Evolutionary conservation across 2,797 vertebrate genomes (phyloP), one percentile per base, ranked within the genome.

Genomic region (Rhadinocentrus ornatus): DNA sequence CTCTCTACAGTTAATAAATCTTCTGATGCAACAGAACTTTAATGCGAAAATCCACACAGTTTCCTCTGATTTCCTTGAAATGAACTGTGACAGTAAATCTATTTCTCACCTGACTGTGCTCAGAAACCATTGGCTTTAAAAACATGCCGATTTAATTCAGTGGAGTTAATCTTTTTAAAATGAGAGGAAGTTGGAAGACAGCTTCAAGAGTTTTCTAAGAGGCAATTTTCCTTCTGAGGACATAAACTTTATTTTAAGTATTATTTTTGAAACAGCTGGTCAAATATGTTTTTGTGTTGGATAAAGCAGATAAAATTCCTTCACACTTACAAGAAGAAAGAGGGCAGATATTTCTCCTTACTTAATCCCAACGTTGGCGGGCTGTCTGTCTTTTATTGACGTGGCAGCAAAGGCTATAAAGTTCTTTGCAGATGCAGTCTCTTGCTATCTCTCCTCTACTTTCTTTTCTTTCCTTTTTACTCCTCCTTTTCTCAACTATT

Each of bases 331-430:
- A 73, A 39, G 56, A 15, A 37, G 2, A 15, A 56, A 57, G 48
- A 52, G 59, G 41, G 37, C 58, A 46, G 29, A 37, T 69, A 77
- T 60, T 71, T 50, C 41, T 54, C 65, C 73, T 57, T 16, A 9
- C 74, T 62, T 85, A 84, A 80, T 76, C 73, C 71, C 53, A 58
- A 15, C 66, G 75, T 83, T 90, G 82, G 71, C 50, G 3, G 66
- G 57, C 73, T 60, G 54, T 75, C 78, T 71, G 78, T 90, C 78
- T 75, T 69, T 75, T 88, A 91, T 89, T 91, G 92, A 94, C 93
- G 94, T 95, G 94, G 94, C 94, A 92, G 83, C 83, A 81, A 79
- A 84, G 78, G 72, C 84, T 75, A 13, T 85, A 85, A 91, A 93
- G 87, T 84, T 83, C 83, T 89, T 75, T 78, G 82, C 93, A 94